These are phyloP conservation scores for Hyaena hyaena DNA, from an alignment of 2,113 vertebrate genomes.

Conservation along the genomic window DNA sequence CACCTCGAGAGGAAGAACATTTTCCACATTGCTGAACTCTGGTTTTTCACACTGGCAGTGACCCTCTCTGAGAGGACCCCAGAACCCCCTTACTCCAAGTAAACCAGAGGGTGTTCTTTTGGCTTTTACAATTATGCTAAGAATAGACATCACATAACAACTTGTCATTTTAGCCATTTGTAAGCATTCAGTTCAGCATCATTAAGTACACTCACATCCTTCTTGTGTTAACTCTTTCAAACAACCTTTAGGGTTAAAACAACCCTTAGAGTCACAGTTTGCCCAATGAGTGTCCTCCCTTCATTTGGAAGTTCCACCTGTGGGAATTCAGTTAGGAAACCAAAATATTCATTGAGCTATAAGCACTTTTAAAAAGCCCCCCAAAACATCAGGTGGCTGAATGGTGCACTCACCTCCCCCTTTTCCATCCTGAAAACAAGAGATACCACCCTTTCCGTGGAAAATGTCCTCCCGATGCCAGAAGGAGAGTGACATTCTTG, in stretches of 20 bases:
- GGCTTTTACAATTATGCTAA: neutral
- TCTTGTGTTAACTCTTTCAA: neutral
- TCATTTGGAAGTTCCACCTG: neutral
- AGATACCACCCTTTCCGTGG: neutral
- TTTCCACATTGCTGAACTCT: neutral
- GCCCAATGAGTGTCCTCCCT: neutral
- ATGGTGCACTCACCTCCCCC: neutral
- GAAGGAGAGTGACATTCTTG: neutral
- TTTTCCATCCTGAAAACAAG: neutral
- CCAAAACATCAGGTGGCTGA: neutral
- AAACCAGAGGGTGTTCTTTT: neutral
- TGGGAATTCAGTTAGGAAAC: neutral
- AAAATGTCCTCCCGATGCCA: neutral
- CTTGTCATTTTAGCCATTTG: neutral
- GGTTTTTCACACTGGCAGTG: neutral
- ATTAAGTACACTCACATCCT: neutral
- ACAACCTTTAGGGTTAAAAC: neutral
- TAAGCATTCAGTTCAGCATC: neutral
- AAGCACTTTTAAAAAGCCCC: neutral
- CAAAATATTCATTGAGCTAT: neutral
- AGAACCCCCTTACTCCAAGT: neutral
- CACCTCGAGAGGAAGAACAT: neutral
- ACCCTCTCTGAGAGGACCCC: conserved; percentile 41
- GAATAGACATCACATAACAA: neutral
- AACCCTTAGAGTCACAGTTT: neutral